Conservation (phyloP, 2,113 vertebrate species). For the Rhadina sibilatrix region DNA sequence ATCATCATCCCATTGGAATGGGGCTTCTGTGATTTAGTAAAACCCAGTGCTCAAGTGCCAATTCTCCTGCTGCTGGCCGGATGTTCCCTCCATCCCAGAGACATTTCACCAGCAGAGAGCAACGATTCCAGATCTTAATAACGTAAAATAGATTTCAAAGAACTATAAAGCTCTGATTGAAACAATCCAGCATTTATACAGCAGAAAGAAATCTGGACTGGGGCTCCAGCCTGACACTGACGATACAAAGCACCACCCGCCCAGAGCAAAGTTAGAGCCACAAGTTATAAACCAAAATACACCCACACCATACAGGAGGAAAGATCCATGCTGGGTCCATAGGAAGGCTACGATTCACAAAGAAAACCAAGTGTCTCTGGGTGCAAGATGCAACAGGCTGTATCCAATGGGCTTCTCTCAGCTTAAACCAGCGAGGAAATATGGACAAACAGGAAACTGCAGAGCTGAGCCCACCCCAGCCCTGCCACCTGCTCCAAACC, state of each 20-base stretch:
- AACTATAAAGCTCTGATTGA: background rate
- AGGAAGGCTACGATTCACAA: fast-evolving
- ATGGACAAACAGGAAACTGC: background rate
- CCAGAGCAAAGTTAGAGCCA: background rate
- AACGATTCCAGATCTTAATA: background rate
- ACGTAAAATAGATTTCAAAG: fast-evolving
- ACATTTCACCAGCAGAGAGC: background rate
- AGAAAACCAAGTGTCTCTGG: fast-evolving
- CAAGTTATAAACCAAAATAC: background rate
- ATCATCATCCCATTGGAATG: background rate
- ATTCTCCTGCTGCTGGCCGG: background rate
- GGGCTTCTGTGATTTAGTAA: background rate
- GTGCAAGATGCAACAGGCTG: fast-evolving
- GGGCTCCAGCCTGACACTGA: background rate
- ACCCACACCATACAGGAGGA: too few relatives aligned
- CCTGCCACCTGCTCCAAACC: background rate
- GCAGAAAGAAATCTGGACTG: background rate
- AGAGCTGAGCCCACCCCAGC: background rate
- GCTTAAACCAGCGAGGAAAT: background rate
- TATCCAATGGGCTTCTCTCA: background rate
- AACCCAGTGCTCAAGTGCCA: background rate
- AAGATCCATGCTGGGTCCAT: fast-evolving
- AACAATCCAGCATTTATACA: fast-evolving
- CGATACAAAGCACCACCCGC: fast-evolving
- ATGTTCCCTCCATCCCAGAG: background rate